Evolutionary conservation across 2,888 invertebrate species (phyloP).

Genomic region (Orthonevra nobilis): DNA sequence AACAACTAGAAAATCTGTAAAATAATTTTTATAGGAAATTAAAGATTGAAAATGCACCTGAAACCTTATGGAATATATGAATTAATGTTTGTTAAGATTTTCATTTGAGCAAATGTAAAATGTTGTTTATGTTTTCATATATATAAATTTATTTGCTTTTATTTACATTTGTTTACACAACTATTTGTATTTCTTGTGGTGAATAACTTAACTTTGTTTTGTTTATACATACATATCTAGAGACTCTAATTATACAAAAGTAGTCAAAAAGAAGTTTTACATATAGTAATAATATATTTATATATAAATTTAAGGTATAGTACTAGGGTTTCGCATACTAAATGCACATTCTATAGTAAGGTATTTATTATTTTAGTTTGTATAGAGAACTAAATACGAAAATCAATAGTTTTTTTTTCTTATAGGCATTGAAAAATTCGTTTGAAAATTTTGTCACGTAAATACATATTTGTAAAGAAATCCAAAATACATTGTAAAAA

Average conservation of each 20-base stretch:
- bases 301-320: not conserved
- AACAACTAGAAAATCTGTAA: too few species aligned
- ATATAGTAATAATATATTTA: not conserved
- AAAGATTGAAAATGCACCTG: conserved; percentile 26
- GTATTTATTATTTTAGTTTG: conserved; percentile 44
- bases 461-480: not conserved
- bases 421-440: conserved; percentile 65
- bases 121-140: conserved; percentile 20
- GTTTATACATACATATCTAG: not conserved
- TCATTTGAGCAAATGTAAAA: conserved; percentile 55
- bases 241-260: conserved; percentile 32
- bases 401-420: conserved; percentile 51
- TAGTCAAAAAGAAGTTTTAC: not conserved
- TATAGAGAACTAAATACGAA: conserved; percentile 65
- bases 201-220: too few species aligned
- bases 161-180: conserved; percentile 17
- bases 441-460: conserved; percentile 6
- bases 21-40: too few species aligned
- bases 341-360: conserved; percentile 8
- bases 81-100: conserved; percentile 20
- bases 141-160: conserved; percentile 16
- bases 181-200: not conserved
- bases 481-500: conserved; percentile 13
- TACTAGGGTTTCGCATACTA: conserved; percentile 16
- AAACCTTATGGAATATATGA: conserved; percentile 56